These are phyloP conservation scores for Chlorodrepanis virens DNA, from an alignment of 2,113 vertebrate genomes.

Conservation along the genomic window DNA sequence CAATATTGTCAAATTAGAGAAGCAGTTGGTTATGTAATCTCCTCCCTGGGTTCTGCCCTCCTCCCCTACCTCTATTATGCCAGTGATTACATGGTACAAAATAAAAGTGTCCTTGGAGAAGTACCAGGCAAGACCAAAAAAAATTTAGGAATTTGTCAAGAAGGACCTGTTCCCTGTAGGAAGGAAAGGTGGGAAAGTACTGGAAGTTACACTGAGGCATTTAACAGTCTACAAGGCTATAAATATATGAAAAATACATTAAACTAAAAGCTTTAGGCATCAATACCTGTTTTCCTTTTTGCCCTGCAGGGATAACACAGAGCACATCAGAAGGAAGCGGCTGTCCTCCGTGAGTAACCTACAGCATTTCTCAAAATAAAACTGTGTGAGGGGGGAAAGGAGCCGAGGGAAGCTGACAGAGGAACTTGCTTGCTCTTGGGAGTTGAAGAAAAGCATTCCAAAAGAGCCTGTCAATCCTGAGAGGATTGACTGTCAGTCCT, in stretches of 20 bases:
- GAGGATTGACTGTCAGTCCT: not conserved
- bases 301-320: constrained; percentile 64
- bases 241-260: not conserved
- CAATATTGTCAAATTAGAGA: not conserved
- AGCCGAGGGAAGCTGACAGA: not conserved
- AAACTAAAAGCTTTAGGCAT: not conserved
- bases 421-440: not conserved
- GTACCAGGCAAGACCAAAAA: rapidly evolving
- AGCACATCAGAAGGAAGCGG: constrained; percentile 61
- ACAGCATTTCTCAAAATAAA: not conserved
- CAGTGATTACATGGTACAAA: rapidly evolving
- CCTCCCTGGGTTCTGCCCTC: not conserved
- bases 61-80: not conserved
- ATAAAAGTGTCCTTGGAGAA: not conserved
- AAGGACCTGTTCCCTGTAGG: not conserved
- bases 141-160: not conserved
- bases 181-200: not conserved
- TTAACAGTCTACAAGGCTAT: not conserved
- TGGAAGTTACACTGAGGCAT: not conserved
- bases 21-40: not conserved
- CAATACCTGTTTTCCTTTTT: not conserved
- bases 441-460: not conserved
- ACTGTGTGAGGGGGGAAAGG: not conserved
- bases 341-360: constrained; percentile 76
- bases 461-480: not conserved